These are phyloP conservation scores for Leptinotarsa defecta DNA, from an alignment of 1,140 invertebrate species.

Conservation along the genomic window DNA sequence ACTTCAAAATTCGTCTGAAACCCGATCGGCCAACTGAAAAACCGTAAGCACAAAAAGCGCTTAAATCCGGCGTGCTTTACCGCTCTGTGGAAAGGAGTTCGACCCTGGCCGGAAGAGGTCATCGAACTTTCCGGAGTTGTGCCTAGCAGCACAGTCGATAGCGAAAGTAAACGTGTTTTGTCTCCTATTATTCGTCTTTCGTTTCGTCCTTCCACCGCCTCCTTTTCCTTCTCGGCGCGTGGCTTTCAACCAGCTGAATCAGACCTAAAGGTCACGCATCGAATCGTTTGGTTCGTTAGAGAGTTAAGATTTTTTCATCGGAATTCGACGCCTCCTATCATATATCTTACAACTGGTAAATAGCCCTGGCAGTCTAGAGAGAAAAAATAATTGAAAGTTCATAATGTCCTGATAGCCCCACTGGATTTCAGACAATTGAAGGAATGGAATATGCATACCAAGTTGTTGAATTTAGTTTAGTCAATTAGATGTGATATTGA, in stretches of 20 bases:
- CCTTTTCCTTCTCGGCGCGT: slow-evolving; percentile 1
- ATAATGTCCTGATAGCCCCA: too few species aligned
- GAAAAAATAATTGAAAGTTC: too few species aligned
- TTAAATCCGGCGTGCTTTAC: too few species aligned
- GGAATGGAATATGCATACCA: too few species aligned
- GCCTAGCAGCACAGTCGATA: slow-evolving; percentile 4
- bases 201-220: neutral
- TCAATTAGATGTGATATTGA: too few species aligned
- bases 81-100: neutral
- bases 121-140: neutral
- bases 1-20: too few species aligned
- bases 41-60: too few species aligned
- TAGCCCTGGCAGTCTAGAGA: too few species aligned
- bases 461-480: too few species aligned
- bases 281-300: slow-evolving; percentile 2
- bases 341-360: too few species aligned
- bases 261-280: neutral
- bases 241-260: neutral
- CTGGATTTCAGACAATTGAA: too few species aligned
- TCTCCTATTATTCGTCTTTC: neutral
- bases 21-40: too few species aligned
- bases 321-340: neutral
- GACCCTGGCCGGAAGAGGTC: slow-evolving; percentile 4
- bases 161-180: slow-evolving; percentile 6
- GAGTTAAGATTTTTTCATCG: neutral